phyloP scores from a whole-genome alignment of 2,888 invertebrate genomes.

The Ornithoptera priamus region DNA sequence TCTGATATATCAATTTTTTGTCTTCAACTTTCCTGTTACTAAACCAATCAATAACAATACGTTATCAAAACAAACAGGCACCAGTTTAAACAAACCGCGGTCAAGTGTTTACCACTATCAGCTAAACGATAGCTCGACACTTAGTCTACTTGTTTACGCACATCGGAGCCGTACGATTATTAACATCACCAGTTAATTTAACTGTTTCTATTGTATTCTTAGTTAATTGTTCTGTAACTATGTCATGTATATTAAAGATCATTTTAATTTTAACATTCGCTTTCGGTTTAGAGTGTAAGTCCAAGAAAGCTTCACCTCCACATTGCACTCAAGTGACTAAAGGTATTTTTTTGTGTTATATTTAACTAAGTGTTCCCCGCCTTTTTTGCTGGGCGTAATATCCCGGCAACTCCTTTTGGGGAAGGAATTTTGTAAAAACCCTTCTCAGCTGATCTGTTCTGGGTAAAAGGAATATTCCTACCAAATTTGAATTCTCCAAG shows the following conservation, averaged over 20 bases:
- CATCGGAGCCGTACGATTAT: neutral
- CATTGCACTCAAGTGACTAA: conserved; percentile 61
- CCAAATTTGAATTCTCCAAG: too few relatives aligned
- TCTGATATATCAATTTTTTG: too few relatives aligned
- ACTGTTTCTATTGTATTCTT: neutral
- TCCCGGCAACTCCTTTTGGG: too few relatives aligned
- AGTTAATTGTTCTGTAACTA: neutral
- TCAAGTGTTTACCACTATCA: conserved; percentile 1
- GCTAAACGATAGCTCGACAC: neutral
- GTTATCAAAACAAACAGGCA: neutral
- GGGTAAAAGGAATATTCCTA: too few relatives aligned
- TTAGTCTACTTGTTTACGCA: neutral
- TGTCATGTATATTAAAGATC: neutral
- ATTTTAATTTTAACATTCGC: conserved; percentile 29
- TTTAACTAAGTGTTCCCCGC: neutral
- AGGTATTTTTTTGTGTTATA: conserved; percentile 40
- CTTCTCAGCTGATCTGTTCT: too few relatives aligned
- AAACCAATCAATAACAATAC: neutral
- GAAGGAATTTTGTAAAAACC: too few relatives aligned
- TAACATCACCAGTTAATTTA: neutral
- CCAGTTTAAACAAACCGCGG: neutral
- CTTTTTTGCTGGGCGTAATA: too few relatives aligned
- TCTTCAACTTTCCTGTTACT: neutral
- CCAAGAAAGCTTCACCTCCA: conserved; percentile 46
- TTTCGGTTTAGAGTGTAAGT: conserved; percentile 34